Evolutionary conservation across 2,113 vertebrate genomes (phyloP).

Genomic region (Haemorhous mexicanus): DNA sequence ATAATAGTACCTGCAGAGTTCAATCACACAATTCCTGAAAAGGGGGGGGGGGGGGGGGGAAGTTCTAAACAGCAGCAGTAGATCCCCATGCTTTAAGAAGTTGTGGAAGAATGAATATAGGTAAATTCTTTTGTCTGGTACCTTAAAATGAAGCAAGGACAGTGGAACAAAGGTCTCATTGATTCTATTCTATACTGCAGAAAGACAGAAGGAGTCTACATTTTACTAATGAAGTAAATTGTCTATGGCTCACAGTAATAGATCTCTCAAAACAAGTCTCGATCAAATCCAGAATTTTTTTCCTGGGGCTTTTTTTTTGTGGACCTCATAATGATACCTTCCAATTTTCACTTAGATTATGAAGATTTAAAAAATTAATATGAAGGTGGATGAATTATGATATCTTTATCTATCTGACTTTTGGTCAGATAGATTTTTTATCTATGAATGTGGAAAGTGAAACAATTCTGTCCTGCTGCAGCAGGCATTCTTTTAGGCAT

Average conservation of each 20-base stretch:
- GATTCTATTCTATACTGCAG: not conserved
- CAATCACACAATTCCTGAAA: not conserved
- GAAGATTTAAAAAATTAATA: not conserved
- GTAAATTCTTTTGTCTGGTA: not conserved
- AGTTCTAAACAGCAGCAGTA: not conserved
- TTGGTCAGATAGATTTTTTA: too few relatives aligned
- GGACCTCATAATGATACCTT: not conserved
- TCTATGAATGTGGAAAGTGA: not conserved
- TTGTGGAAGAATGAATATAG: not conserved
- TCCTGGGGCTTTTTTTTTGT: not conserved
- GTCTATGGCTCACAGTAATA: not conserved
- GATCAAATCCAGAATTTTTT: not conserved
- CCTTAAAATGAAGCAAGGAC: not conserved
- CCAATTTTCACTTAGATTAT: not conserved
- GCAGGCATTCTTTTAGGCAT: not conserved
- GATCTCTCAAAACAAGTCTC: not conserved
- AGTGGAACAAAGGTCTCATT: not conserved
- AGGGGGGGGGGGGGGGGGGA: fast-evolving
- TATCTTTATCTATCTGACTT: not conserved
- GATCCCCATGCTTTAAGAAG: not conserved
- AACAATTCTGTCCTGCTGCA: not conserved
- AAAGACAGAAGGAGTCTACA: not conserved
- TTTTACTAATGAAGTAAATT: not conserved
- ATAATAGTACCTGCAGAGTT: not conserved
- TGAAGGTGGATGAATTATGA: not conserved